These are phyloP conservation scores for Polietes domitor DNA, from an alignment of 2,888 invertebrate species.

Conservation along the genomic window DNA sequence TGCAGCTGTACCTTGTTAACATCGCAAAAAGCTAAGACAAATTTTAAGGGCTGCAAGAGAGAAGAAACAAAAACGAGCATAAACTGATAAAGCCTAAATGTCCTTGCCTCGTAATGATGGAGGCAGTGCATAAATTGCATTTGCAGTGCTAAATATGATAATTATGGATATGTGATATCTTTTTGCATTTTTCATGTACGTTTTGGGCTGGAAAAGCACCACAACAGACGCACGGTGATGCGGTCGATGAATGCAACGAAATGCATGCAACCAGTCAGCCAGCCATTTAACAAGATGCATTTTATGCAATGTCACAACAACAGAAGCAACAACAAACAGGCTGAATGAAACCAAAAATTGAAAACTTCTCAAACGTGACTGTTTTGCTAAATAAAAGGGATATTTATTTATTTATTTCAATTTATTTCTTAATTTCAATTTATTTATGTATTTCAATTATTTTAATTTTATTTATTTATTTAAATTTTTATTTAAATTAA, in stretches of 20 bases:
- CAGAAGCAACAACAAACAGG: background rate
- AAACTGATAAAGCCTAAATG: constrained; percentile 64
- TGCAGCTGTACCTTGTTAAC: constrained; percentile 23
- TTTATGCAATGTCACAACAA: background rate
- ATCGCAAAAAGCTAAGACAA: background rate
- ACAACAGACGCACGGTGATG: constrained; percentile 6
- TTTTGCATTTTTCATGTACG: constrained; percentile 20
- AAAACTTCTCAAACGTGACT: constrained; percentile 18
- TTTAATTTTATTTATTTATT: too few relatives aligned
- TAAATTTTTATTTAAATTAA: too few relatives aligned
- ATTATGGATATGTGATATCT: constrained; percentile 78
- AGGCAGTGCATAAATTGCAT: constrained; percentile 73
- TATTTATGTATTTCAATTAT: too few relatives aligned
- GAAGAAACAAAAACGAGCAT: background rate
- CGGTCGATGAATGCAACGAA: background rate
- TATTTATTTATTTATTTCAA: too few relatives aligned
- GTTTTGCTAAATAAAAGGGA: background rate
- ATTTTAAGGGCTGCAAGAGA: background rate
- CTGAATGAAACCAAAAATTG: background rate
- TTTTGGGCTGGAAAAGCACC: constrained; percentile 37
- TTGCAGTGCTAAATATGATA: constrained; percentile 80
- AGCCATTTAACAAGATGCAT: background rate
- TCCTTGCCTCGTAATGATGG: constrained; percentile 69
- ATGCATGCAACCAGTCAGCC: background rate
- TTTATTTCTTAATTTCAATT: too few relatives aligned